Evolutionary conservation across 2,113 vertebrate genomes (phyloP), one percentile per base, ranked within the genome.

Genomic region (Columba livia): DNA sequence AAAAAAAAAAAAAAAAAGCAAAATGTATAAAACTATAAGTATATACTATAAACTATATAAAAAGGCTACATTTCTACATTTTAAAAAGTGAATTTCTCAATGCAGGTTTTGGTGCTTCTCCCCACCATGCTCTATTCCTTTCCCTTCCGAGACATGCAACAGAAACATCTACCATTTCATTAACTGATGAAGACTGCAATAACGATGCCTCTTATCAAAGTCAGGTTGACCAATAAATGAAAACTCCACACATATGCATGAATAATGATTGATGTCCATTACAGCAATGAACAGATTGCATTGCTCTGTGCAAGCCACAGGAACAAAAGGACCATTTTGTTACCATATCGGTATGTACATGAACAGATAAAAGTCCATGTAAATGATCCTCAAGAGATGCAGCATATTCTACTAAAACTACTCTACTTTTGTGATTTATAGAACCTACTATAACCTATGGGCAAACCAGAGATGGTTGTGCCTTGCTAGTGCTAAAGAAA

Each of bases 121-220:
- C n/a, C 89, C 31, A 21, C 44, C 36, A 38, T 3, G 7, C 19
- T 61, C n/a, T 48, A 32, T 64, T 66, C 15, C 64, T 65, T 53
- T 79, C 29, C 34, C 73, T 87, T 85, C 40, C 36, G 60, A 62
- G 42, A 34, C 15, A 31, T 1, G 40, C 65, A 73, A 86, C 36
- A 83, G 26, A 64, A 57, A 38, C 92, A 94, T 96, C 95, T 92
- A 92, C 56, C 64, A 89, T 70, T 95, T 95, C 89, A 97, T 89
- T 93, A 96, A 82, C 40, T 89, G 75, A 61, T 21, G 26, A 32
- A 61, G 66, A 50, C 54, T 69, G 40, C 77, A 62, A 89, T 92
- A 95, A 86, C 51, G 48, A 95, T 36, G 31, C 17, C 60, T 84
- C 70, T 91, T 85, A 92, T 87, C 44, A 60, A 88, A 95, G 47